phyloP scores from a whole-genome alignment of 1,140 invertebrate genomes.

The Akabosia matsudoensis region DNA sequence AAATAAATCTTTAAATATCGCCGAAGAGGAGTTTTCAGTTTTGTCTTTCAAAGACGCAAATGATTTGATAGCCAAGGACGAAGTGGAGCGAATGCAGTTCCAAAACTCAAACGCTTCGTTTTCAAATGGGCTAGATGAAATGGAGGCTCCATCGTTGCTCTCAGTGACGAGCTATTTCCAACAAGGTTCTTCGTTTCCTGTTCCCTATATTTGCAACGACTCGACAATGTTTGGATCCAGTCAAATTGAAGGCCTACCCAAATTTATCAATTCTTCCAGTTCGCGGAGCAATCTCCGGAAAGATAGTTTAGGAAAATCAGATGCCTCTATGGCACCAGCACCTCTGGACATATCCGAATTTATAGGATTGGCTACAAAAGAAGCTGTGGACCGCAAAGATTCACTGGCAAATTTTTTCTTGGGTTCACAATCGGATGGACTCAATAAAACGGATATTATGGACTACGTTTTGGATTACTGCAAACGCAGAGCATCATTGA shows the following conservation, averaged over 20 bases:
- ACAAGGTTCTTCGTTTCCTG: conserved; percentile 1
- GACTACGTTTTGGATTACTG: conserved; percentile 24
- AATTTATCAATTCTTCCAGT: too few relatives aligned
- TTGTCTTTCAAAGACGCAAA: conserved; percentile 13
- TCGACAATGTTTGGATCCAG: conserved; percentile 25
- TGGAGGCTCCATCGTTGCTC: neutral
- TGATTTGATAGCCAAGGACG: conserved; percentile 22
- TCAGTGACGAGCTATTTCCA: conserved; percentile 17
- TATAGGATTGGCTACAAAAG: too few relatives aligned
- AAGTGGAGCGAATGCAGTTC: conserved; percentile 25
- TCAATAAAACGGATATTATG: conserved; percentile 30
- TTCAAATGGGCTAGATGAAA: neutral
- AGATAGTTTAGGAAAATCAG: too few relatives aligned
- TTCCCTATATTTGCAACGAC: neutral
- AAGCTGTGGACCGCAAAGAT: too few relatives aligned
- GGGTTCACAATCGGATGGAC: conserved; percentile 22
- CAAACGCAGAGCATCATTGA: neutral
- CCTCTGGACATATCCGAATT: too few relatives aligned
- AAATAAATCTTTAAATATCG: neutral
- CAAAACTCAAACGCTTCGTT: conserved; percentile 11
- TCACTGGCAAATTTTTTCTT: conserved; percentile 34
- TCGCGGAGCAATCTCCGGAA: too few relatives aligned
- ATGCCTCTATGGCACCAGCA: too few relatives aligned
- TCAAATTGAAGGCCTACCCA: neutral
- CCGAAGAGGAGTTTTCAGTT: neutral